Evolutionary conservation across 2,888 invertebrate genomes (phyloP).

Genomic region (Drosophila putrida): DNA sequence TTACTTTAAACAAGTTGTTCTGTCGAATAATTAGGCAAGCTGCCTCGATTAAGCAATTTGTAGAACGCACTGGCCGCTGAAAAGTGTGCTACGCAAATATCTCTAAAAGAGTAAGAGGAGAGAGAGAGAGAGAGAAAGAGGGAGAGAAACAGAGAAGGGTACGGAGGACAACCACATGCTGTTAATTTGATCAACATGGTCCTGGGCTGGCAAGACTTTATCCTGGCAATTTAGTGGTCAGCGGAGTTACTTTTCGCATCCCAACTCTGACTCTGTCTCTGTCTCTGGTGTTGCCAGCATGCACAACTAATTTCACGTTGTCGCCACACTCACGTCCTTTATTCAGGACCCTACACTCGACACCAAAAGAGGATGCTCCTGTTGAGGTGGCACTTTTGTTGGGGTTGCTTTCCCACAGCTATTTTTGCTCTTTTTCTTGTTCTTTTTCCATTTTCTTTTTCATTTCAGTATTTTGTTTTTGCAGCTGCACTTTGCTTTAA

Average conservation of each 20-base stretch:
- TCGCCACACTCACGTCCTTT: constrained; percentile 59
- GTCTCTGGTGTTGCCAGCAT: constrained; percentile 62
- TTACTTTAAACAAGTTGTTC: constrained; percentile 41
- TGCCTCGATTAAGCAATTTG: constrained; percentile 51
- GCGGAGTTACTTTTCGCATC: constrained; percentile 30
- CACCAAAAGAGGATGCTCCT: constrained; percentile 40
- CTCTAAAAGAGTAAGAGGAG: neutral
- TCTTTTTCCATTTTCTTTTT: neutral
- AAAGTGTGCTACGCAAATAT: constrained; percentile 54
- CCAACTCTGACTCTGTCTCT: neutral
- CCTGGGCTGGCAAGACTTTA: constrained; percentile 52
- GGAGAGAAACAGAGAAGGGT: neutral
- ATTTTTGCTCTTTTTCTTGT: constrained; percentile 9
- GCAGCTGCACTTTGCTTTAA: constrained; percentile 53
- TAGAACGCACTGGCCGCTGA: constrained; percentile 30
- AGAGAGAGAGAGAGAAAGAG: neutral
- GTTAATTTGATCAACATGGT: constrained; percentile 78
- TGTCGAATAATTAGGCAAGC: constrained; percentile 63
- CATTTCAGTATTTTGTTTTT: constrained; percentile 21
- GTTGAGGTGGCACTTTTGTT: constrained; percentile 11
- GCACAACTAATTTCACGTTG: constrained; percentile 77
- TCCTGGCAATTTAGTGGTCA: constrained; percentile 73
- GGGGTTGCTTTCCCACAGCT: constrained; percentile 7
- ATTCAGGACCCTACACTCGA: constrained; percentile 47
- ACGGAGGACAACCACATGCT: constrained; percentile 59